phyloP scores from a whole-genome alignment of 2,113 vertebrate species.

The Bubo scandiacus region DNA sequence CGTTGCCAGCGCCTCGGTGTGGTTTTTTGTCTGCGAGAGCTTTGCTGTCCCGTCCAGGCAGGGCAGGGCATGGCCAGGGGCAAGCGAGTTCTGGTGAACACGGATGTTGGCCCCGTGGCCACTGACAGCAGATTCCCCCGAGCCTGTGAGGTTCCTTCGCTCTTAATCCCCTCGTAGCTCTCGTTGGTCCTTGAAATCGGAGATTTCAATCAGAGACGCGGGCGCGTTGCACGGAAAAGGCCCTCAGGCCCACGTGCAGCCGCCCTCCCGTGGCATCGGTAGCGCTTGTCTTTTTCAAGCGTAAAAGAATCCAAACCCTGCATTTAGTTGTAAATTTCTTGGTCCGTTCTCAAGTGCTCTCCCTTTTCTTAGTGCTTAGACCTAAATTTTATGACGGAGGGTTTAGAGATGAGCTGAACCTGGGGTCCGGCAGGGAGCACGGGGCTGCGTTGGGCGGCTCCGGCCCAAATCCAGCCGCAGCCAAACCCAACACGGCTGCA shows the following conservation, averaged over 20 bases:
- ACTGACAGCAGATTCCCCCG: accelerated
- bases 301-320: background rate
- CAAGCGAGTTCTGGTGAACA: accelerated
- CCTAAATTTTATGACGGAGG: background rate
- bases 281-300: accelerated
- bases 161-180: accelerated
- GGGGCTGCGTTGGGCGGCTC: background rate
- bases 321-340: accelerated
- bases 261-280: accelerated
- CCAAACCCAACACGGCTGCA: background rate
- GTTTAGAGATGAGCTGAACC: accelerated
- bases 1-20: background rate
- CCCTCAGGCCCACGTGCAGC: background rate
- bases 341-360: background rate
- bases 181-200: accelerated
- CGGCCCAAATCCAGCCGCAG: accelerated
- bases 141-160: background rate
- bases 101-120: accelerated
- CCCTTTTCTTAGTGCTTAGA: background rate
- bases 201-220: accelerated
- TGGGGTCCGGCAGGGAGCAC: background rate
- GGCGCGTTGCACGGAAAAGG: accelerated
- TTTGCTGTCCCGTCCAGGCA: too few species aligned
- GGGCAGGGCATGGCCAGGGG: background rate
- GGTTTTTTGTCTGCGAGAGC: background rate